Percentiles rank a stretch among this genome's conserved stretches.
phyloP scores from a whole-genome alignment of 2,797 vertebrate species.

The Sebastes kiyomatsui region DNA sequence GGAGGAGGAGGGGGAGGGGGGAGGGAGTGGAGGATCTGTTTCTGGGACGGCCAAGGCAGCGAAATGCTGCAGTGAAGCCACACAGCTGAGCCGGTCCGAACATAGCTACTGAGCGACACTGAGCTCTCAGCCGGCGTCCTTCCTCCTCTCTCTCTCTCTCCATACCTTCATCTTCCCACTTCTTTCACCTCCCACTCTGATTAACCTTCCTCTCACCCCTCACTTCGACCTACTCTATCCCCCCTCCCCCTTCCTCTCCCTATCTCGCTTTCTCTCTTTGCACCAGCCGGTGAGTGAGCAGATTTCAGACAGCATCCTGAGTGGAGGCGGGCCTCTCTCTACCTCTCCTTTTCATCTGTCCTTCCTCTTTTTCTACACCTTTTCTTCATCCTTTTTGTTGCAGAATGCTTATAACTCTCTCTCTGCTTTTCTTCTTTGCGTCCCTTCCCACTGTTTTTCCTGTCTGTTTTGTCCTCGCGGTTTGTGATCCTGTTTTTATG shows the following conservation, averaged over 20 bases:
- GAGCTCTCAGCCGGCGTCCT: conserved; percentile 4
- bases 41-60: conserved; percentile 66
- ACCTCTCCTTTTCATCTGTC: conserved; percentile 34
- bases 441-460: neutral
- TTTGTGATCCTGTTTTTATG: conserved; percentile 28
- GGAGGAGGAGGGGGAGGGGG: neutral
- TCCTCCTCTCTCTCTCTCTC: neutral
- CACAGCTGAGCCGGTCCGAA: conserved; percentile 41
- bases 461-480: conserved; percentile 8
- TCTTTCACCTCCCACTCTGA: conserved; percentile 40
- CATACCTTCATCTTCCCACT: conserved; percentile 35
- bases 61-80: conserved; percentile 71
- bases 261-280: conserved; percentile 47
- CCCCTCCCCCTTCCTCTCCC: neutral
- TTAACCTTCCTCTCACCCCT: conserved; percentile 67
- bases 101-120: conserved; percentile 29
- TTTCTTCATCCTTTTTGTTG: neutral
- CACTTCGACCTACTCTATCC: conserved; percentile 25
- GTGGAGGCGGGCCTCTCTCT: conserved; percentile 62
- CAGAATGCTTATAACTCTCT: conserved; percentile 3
- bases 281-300: conserved; percentile 75
- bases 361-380: conserved; percentile 28
- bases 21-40: conserved; percentile 61
- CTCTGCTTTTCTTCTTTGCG: neutral
- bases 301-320: conserved; percentile 70